A percentile compares a stretch with the other conserved stretches of the same genome.
These are phyloP conservation scores for Paedocypris sp. DNA, from an alignment of 2,113 vertebrate species.

Conservation along the genomic window DNA sequence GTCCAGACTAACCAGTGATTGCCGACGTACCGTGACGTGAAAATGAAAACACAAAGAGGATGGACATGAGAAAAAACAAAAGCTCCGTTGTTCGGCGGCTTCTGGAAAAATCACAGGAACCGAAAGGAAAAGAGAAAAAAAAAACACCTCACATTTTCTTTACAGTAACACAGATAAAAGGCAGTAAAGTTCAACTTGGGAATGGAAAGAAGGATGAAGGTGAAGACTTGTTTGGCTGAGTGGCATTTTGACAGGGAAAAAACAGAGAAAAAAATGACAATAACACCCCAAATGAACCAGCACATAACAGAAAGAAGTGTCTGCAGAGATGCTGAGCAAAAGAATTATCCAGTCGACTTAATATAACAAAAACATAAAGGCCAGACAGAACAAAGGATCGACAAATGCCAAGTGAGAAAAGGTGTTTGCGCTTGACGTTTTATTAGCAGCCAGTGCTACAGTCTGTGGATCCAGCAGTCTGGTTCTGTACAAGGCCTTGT, in stretches of 20 bases:
- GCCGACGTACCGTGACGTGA: too few species aligned
- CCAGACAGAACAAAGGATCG: conserved; percentile 3
- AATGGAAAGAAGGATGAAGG: conserved; percentile 15
- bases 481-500: conserved; percentile 2
- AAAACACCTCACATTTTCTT: conserved; percentile 19
- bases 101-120: conserved; percentile 15
- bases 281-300: background rate
- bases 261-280: background rate
- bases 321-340: too few species aligned
- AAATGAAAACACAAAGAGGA: background rate
- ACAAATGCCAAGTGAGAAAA: conserved; percentile 19
- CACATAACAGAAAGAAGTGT: too few species aligned
- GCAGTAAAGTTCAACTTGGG: conserved; percentile 26
- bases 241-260: too few species aligned
- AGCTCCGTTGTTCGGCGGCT: too few species aligned
- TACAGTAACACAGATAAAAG: conserved; percentile 38
- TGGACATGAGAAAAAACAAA: background rate
- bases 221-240: conserved; percentile 1
- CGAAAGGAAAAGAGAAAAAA: background rate
- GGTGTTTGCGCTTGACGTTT: conserved; percentile 34
- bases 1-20: background rate
- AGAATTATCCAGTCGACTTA: too few species aligned
- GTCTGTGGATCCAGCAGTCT: conserved; percentile 31
- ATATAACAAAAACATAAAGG: conserved; percentile 23
- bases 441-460: conserved; percentile 59